Evolutionary conservation across 64 coral and sea anemone genomes (phyloP).

Genomic region (Orbicella faveolata): DNA sequence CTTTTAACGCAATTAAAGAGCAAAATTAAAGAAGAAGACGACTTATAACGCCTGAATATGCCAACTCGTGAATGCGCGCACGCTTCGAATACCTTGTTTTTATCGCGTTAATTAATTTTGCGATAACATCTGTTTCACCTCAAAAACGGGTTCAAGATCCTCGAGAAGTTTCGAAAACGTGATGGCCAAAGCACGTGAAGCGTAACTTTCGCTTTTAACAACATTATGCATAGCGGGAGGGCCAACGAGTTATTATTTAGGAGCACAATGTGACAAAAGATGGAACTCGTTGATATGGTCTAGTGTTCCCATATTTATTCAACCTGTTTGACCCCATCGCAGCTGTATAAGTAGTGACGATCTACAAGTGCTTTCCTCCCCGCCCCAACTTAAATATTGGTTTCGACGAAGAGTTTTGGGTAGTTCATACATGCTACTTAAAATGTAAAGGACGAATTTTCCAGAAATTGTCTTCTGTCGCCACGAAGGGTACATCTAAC

Average conservation of each 20-base stretch:
- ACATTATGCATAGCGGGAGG: neutral
- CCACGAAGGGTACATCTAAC: too few relatives aligned
- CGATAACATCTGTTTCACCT: neutral
- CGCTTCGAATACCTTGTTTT: neutral
- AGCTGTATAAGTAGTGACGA: too few relatives aligned
- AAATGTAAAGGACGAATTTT: too few relatives aligned
- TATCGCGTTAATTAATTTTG: neutral
- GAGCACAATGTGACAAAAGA: neutral
- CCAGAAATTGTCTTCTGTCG: too few relatives aligned
- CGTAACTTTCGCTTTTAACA: neutral
- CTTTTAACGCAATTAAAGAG: slow-evolving; percentile 49
- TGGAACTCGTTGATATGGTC: too few relatives aligned
- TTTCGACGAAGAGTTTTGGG: too few relatives aligned
- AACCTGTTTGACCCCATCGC: too few relatives aligned
- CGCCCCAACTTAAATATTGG: too few relatives aligned
- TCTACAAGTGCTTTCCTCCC: too few relatives aligned
- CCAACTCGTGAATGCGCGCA: slow-evolving; percentile 1
- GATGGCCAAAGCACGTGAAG: neutral
- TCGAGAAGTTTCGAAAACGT: slow-evolving; percentile 32
- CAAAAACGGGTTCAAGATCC: neutral
- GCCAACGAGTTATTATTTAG: neutral
- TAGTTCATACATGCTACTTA: too few relatives aligned
- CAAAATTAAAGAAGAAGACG: slow-evolving; percentile 70
- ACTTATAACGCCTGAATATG: neutral
- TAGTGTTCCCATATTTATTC: too few relatives aligned